These are phyloP conservation scores for Luidia sarsii DNA, from an alignment of 53 echinoderm and acorn worm species.

Conservation along the genomic window DNA sequence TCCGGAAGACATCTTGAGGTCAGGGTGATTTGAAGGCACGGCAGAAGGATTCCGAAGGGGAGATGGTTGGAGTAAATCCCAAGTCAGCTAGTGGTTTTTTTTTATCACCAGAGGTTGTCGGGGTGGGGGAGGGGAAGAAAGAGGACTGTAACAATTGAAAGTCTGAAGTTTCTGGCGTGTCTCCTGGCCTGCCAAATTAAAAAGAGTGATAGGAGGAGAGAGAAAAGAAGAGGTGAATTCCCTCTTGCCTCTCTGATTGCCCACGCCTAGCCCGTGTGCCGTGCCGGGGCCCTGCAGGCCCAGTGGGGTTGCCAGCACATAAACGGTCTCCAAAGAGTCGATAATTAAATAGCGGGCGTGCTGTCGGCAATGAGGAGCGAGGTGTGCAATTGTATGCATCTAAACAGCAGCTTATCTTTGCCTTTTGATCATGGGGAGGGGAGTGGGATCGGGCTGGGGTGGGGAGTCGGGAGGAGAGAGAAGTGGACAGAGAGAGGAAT, in stretches of 20 bases:
- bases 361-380: constrained; percentile 18
- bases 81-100: no score
- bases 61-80: no score
- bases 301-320: constrained; percentile 19
- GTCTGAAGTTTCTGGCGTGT: not conserved
- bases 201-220: no score
- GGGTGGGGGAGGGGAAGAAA: no score
- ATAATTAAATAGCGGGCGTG: constrained; percentile 47
- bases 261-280: not conserved
- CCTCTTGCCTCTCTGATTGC: not conserved
- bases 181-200: not conserved
- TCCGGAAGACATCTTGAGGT: no score
- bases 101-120: no score
- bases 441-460: not conserved
- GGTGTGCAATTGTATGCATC: constrained; percentile 30
- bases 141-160: not conserved
- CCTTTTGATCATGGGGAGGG: not conserved
- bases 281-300: not conserved
- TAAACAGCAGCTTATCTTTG: constrained; percentile 45
- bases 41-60: no score
- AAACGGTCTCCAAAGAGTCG: constrained; percentile 10
- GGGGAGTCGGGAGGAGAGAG: no score
- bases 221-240: no score
- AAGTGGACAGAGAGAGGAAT: no score
- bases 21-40: no score